phyloP scores from a whole-genome alignment of 1,140 invertebrate species.

The Vanessa atalanta region DNA sequence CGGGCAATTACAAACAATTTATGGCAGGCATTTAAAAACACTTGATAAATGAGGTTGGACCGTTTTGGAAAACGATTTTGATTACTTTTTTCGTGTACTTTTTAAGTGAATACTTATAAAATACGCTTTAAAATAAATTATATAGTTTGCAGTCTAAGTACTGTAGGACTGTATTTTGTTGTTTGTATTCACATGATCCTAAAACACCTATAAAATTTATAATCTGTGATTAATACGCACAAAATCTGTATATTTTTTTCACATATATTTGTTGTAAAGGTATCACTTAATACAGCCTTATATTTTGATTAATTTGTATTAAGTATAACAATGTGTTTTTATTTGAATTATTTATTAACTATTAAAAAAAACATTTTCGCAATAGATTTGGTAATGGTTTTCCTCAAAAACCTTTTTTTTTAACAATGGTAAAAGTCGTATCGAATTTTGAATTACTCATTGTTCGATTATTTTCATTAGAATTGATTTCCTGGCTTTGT shows the following conservation, averaged over 20 bases:
- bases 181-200: too few relatives aligned
- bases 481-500: slow-evolving; percentile 42
- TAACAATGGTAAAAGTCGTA: slow-evolving; percentile 40
- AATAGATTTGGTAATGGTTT: slow-evolving; percentile 12
- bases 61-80: slow-evolving; percentile 19
- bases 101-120: not conserved
- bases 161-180: too few relatives aligned
- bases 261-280: too few relatives aligned
- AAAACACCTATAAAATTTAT: too few relatives aligned
- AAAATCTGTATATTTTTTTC: too few relatives aligned
- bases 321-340: too few relatives aligned
- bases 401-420: slow-evolving; percentile 13
- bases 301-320: too few relatives aligned
- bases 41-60: slow-evolving; percentile 35
- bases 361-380: slow-evolving; percentile 1
- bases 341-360: too few relatives aligned
- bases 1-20: slow-evolving; percentile 43
- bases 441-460: slow-evolving; percentile 49
- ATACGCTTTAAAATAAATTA: not conserved
- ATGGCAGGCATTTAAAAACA: slow-evolving; percentile 31
- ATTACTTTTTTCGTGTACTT: slow-evolving; percentile 15
- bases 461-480: slow-evolving; percentile 30
- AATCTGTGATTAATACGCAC: too few relatives aligned
- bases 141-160: not conserved
- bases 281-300: too few relatives aligned